Conservation (phyloP, 2,113 vertebrate species). For the Callithrix jacchus region DNA sequence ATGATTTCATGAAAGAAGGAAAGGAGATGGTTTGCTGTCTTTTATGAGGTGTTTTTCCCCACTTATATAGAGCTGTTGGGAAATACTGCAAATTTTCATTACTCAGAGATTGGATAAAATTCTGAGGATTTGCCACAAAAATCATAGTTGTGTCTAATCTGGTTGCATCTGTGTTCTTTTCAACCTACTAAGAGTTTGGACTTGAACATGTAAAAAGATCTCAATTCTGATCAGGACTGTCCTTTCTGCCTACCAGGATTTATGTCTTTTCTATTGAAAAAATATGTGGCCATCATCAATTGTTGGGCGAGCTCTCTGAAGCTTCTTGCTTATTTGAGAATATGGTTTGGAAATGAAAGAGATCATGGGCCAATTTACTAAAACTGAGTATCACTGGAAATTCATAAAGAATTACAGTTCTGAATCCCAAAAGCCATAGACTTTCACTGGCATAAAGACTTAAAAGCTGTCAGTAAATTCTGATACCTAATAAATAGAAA, state of each 20-base stretch:
- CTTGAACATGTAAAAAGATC: background rate
- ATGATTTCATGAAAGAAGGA: conserved; percentile 21
- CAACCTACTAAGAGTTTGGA: background rate
- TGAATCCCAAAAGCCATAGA: background rate
- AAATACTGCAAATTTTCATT: conserved; percentile 48
- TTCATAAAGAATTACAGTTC: conserved; percentile 4
- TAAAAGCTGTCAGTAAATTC: conserved; percentile 52
- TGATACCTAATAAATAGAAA: conserved; percentile 22
- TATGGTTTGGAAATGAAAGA: background rate
- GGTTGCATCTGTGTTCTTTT: background rate
- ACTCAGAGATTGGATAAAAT: conserved; percentile 33
- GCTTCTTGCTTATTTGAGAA: conserved; percentile 34
- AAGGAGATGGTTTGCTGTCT: conserved; percentile 2
- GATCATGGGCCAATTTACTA: background rate
- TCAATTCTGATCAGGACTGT: background rate
- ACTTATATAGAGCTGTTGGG: background rate
- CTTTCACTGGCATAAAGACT: background rate
- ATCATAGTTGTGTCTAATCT: background rate
- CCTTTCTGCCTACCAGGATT: background rate
- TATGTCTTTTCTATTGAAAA: conserved; percentile 32
- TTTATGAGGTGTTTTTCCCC: background rate
- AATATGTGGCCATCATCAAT: conserved; percentile 6
- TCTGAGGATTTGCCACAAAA: conserved; percentile 14
- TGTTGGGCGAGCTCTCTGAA: background rate
- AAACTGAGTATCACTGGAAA: background rate